phyloP scores from a whole-genome alignment of 2,797 vertebrate species.

The Anableps anableps region DNA sequence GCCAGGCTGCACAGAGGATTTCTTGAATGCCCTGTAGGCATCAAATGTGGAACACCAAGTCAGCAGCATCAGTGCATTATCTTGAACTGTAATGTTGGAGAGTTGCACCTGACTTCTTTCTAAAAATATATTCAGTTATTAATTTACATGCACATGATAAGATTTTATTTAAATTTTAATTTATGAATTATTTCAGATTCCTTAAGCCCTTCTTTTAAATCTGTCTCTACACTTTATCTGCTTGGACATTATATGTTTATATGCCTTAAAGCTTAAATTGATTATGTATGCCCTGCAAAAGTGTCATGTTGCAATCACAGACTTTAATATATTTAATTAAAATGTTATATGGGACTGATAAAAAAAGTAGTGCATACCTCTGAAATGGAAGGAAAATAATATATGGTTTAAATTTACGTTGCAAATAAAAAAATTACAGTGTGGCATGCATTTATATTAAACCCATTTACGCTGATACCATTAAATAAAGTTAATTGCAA shows the following conservation, averaged over 20 bases:
- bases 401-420: neutral
- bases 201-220: slow-evolving; percentile 2
- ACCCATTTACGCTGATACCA: neutral
- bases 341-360: neutral
- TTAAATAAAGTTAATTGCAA: neutral
- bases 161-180: slow-evolving; percentile 29
- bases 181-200: slow-evolving; percentile 7
- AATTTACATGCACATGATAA: slow-evolving; percentile 31
- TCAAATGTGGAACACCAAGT: slow-evolving; percentile 49
- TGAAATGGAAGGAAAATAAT: neutral
- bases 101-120: slow-evolving; percentile 38
- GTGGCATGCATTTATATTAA: neutral
- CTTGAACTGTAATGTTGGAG: slow-evolving; percentile 20
- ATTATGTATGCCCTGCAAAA: neutral
- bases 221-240: neutral
- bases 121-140: slow-evolving; percentile 42
- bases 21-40: slow-evolving; percentile 52
- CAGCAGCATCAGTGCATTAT: slow-evolving; percentile 46
- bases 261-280: neutral
- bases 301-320: neutral
- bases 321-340: neutral
- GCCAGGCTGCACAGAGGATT: slow-evolving; percentile 40
- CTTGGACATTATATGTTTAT: neutral
- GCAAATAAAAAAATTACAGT: neutral
- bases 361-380: neutral